phyloP scores from a whole-genome alignment of 2,888 invertebrate species.

The Alsophila aescularia region DNA sequence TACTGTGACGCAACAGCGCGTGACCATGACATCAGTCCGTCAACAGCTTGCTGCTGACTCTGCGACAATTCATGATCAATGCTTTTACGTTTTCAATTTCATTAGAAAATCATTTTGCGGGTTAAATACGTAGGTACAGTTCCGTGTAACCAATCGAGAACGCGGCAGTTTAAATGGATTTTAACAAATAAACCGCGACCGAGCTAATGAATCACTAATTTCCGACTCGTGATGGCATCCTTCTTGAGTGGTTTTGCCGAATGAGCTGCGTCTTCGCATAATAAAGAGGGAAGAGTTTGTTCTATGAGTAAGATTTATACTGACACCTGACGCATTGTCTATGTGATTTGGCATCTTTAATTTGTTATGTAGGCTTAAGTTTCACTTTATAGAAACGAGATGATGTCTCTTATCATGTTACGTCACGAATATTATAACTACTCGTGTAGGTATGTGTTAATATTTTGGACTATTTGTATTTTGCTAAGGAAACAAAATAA shows the following conservation, averaged over 20 bases:
- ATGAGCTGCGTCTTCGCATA: conserved; percentile 31
- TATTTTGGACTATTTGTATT: no score
- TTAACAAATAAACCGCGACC: conserved; percentile 27
- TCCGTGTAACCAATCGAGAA: conserved; percentile 33
- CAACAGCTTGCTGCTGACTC: conserved; percentile 51
- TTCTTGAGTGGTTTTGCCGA: conserved; percentile 25
- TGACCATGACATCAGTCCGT: conserved; percentile 71
- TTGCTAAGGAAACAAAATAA: no score
- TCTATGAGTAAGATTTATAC: conserved; percentile 18
- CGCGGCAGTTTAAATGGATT: conserved; percentile 24
- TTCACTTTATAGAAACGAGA: neutral
- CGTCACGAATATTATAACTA: neutral
- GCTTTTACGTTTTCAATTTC: conserved; percentile 52
- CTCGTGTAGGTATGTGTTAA: no score
- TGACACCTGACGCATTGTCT: conserved; percentile 7
- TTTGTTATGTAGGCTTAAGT: conserved; percentile 3
- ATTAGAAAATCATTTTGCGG: conserved; percentile 45
- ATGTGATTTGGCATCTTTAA: conserved; percentile 2
- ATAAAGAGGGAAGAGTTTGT: conserved; percentile 25
- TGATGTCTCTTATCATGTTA: neutral
- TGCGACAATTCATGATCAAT: conserved; percentile 63
- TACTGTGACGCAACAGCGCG: conserved; percentile 68
- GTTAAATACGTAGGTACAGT: conserved; percentile 32
- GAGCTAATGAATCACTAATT: conserved; percentile 38
- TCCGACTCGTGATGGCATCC: conserved; percentile 33